phyloP scores from a whole-genome alignment of 2,888 invertebrate species.

The Cephus nigrinus region DNA sequence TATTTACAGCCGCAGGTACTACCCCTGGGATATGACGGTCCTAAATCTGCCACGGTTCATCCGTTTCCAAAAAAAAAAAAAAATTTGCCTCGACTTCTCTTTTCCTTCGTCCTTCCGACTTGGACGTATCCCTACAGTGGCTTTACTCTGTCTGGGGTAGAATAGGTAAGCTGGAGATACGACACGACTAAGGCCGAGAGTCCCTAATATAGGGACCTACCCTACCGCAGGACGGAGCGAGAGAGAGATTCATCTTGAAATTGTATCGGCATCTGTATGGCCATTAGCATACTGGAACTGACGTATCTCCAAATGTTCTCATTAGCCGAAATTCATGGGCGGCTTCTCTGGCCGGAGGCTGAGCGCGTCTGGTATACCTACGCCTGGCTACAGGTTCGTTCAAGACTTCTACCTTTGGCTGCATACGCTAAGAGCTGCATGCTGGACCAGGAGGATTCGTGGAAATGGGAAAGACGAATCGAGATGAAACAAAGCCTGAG shows the following conservation, averaged over 20 bases:
- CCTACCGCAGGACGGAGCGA: constrained; percentile 2
- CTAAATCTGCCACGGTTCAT: constrained; percentile 16
- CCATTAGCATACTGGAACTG: constrained; percentile 67
- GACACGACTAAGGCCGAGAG: not conserved
- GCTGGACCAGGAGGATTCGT: not conserved
- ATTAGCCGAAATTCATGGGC: constrained; percentile 67
- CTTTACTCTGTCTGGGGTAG: not conserved
- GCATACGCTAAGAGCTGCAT: not conserved
- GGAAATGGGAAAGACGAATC: not conserved
- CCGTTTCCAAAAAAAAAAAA: not conserved
- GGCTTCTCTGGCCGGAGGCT: constrained; percentile 55
- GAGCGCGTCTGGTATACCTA: constrained; percentile 22
- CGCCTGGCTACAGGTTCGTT: constrained; percentile 37
- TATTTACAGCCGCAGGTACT: constrained; percentile 18
- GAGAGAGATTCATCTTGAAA: constrained; percentile 65
- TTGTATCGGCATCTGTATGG: constrained; percentile 67
- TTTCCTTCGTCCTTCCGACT: constrained; percentile 7
- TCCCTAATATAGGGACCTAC: constrained; percentile 41
- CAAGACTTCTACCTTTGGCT: constrained; percentile 30
- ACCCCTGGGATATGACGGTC: constrained; percentile 19
- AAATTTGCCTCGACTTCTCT: constrained; percentile 17
- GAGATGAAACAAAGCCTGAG: not conserved
- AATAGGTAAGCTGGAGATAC: not conserved
- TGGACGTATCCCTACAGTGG: not conserved
- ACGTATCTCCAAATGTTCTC: constrained; percentile 67